Base-by-base conservation (phyloP, 2,113 vertebrate species). In the Motacilla tschutschensis region DNA sequence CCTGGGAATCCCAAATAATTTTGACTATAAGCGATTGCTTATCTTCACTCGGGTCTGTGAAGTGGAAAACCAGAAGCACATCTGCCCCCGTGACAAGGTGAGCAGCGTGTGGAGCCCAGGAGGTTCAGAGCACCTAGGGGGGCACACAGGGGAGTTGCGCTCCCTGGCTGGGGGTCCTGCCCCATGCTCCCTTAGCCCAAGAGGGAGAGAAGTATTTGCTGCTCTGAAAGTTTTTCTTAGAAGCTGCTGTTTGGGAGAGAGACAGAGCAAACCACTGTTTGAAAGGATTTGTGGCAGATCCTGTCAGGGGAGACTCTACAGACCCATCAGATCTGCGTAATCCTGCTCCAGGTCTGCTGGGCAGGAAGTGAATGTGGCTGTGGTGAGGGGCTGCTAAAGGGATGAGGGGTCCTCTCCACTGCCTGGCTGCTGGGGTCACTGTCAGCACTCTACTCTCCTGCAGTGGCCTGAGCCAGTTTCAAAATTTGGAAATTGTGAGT, bases 61-160 rank as follows among this genome's bases (percentile, higher is more conserved):
- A 35, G 98, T 98, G 18, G 38, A 95, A 1, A 96, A 94, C 4
- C 95, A 92, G 92, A 99, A 98, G 85, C 91, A 94, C 74, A 99
- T 99, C 95, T 99, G 99, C 93, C 97, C 97, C 19, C 97, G 98
- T 94, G 98, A 99, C 81, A 99, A 99, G 98, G 99, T 99, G 88
- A 94, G 46, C 31, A 21, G 31, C 0, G 0, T 9, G 22, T 6
- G 59, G 66, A 41, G 20, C 44, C 0, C 1, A 14, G 74, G 46
- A 36, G 7, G 3, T 1, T 47, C 64, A 6, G 29, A 26, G 38
- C 57, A 20, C 21, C 8, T 2, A 33, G 33, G 40, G 38, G 60
- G 20, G 10, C 14, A 20, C 4, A 1, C 0, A 2, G n/a, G 29
- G 25, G 14, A 46, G 57, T 66, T 51, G 40, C 14, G 0, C 20